Conservation (phyloP, 2,113 vertebrate genomes). For the Paramisgurnus dabryanus region DNA sequence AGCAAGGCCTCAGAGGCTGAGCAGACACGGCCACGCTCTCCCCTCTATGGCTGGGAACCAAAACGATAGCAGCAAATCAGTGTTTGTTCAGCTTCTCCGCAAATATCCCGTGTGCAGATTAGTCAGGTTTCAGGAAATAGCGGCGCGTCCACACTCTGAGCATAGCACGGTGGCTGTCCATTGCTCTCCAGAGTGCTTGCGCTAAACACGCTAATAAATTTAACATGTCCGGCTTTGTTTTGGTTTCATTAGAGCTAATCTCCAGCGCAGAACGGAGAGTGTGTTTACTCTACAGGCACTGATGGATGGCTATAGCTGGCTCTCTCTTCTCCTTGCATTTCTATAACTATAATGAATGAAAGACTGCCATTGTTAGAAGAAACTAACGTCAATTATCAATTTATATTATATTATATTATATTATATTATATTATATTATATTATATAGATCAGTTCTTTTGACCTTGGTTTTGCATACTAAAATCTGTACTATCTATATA, state of each 20-base stretch:
- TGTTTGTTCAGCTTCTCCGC: constrained; percentile 84
- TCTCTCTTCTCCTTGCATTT: constrained; percentile 57
- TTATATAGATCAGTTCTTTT: too few relatives aligned
- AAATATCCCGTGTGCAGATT: constrained; percentile 79
- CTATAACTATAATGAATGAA: constrained; percentile 70
- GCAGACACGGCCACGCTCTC: constrained; percentile 59
- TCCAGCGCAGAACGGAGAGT: constrained; percentile 69
- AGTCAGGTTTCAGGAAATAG: constrained; percentile 73
- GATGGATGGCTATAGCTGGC: constrained; percentile 73
- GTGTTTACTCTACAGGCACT: constrained; percentile 75
- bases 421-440: too few relatives aligned
- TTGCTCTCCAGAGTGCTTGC: constrained; percentile 58
- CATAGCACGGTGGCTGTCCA: constrained; percentile 32
- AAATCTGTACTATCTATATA: neutral
- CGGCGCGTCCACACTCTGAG: constrained; percentile 11
- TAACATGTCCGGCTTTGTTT: constrained; percentile 83
- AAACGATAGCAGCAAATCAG: constrained; percentile 80
- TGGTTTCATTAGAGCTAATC: constrained; percentile 82
- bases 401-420: too few relatives aligned
- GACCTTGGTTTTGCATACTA: neutral
- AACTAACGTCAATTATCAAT: neutral
- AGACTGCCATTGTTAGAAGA: constrained; percentile 58
- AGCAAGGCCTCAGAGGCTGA: constrained; percentile 62
- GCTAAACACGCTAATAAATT: constrained; percentile 82
- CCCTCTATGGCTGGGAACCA: constrained; percentile 77